Conservation (phyloP, 1,140 invertebrate genomes). For the Diprion similis region DNA sequence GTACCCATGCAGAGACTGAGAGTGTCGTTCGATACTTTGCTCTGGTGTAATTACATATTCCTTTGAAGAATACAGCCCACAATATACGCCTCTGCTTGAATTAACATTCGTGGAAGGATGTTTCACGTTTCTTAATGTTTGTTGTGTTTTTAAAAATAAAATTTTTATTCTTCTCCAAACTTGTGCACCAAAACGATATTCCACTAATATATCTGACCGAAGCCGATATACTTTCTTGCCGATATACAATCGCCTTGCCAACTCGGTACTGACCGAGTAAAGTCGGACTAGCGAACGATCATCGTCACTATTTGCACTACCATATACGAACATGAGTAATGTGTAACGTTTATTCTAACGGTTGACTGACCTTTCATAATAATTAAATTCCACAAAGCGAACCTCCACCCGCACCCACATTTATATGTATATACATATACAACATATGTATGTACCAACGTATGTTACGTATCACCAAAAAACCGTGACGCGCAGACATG, state of each 20-base stretch:
- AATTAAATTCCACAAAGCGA: background rate
- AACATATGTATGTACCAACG: too few relatives aligned
- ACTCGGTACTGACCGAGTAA: background rate
- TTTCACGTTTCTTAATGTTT: too few relatives aligned
- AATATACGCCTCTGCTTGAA: too few relatives aligned
- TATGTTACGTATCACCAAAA: too few relatives aligned
- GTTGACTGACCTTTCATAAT: background rate
- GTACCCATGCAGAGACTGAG: too few relatives aligned
- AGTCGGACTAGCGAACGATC: background rate
- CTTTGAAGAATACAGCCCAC: too few relatives aligned
- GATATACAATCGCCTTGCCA: background rate
- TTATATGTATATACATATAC: background rate
- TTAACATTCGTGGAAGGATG: too few relatives aligned
- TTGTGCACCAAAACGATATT: conserved; percentile 2
- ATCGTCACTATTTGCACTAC: background rate
- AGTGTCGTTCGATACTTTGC: too few relatives aligned
- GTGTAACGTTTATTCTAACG: conserved; percentile 4
- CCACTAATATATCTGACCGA: background rate
- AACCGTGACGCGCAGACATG: too few relatives aligned
- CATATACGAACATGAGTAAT: background rate
- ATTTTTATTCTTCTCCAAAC: too few relatives aligned
- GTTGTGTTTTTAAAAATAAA: too few relatives aligned
- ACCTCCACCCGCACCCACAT: background rate
- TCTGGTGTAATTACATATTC: too few relatives aligned
- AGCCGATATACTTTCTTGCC: background rate